Evolutionary conservation across 2,797 vertebrate genomes (phyloP).

Genomic region (Babyrousa celebensis): DNA sequence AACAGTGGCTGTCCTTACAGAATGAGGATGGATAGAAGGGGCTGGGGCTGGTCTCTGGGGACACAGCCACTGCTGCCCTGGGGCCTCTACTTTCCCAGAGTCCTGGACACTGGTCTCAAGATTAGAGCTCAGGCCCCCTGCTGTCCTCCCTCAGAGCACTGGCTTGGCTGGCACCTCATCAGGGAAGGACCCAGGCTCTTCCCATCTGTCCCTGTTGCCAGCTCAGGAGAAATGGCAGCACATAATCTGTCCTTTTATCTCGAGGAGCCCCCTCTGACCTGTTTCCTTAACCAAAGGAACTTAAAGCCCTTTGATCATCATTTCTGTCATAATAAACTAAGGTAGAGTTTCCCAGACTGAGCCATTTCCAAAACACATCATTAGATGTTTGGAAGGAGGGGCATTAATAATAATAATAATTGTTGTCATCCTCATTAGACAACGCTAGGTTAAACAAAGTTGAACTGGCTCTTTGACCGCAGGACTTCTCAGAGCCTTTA

Average conservation of each 20-base stretch:
- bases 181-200: background rate
- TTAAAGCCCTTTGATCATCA: background rate
- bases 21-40: fast-evolving
- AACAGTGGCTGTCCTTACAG: background rate
- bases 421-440: background rate
- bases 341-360: background rate
- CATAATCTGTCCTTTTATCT: background rate
- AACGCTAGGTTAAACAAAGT: background rate
- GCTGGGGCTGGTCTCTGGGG: background rate
- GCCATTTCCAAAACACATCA: background rate
- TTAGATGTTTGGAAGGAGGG: background rate
- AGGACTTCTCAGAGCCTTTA: background rate
- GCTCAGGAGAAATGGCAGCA: fast-evolving
- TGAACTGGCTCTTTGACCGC: background rate
- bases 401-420: background rate
- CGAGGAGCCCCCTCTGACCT: background rate
- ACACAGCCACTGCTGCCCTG: background rate
- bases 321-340: background rate
- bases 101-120: background rate
- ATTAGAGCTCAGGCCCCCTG: fast-evolving
- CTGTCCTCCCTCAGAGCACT: background rate
- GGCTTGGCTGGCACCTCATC: background rate
- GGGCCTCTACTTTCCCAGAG: background rate
- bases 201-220: background rate
- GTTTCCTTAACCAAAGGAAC: background rate